A percentile compares a stretch with the other conserved stretches of the same genome.
These are phyloP conservation scores for Holacanthus passer DNA, from an alignment of 2,113 vertebrate species.

Conservation along the genomic window DNA sequence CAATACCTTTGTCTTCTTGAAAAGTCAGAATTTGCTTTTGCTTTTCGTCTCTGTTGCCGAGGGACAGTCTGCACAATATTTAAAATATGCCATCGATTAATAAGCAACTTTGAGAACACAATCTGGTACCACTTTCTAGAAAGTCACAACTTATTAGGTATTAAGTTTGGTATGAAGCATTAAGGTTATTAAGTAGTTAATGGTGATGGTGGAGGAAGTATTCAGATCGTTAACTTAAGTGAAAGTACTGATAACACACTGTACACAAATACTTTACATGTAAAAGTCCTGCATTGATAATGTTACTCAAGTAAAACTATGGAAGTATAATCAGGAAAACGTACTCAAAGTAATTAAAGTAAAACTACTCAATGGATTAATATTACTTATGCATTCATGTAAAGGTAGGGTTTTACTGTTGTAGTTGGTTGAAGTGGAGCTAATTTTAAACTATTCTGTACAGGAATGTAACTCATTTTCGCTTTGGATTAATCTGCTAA, in stretches of 20 bases:
- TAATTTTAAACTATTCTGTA: neutral
- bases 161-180: too few relatives aligned
- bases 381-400: neutral
- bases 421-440: too few relatives aligned
- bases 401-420: neutral
- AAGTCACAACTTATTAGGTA: neutral
- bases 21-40: neutral
- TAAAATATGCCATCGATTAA: neutral
- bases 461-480: neutral
- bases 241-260: too few relatives aligned
- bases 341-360: neutral
- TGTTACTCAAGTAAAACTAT: neutral
- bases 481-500: too few relatives aligned
- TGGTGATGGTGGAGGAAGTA: neutral
- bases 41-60: neutral
- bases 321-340: too few relatives aligned
- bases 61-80: neutral
- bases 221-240: too few relatives aligned
- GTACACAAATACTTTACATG: neutral
- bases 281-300: neutral
- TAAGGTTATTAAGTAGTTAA: too few relatives aligned
- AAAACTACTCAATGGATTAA: neutral
- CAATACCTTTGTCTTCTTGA: neutral
- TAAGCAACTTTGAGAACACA: constrained; percentile 3
- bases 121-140: neutral